Conservation (phyloP, 1,140 invertebrate species). For the Polyergus mexicanus region DNA sequence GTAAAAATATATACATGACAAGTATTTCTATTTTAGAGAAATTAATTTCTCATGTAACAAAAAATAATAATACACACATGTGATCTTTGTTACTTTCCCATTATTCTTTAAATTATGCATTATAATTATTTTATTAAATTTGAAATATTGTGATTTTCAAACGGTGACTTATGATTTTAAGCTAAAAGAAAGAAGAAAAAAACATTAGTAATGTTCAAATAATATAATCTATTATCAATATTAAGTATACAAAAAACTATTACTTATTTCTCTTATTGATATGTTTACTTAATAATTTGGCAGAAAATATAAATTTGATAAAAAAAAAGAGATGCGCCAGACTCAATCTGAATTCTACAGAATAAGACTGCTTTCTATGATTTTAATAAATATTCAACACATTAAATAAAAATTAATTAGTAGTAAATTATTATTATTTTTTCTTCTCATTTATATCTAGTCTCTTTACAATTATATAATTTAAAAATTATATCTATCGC, state of each 20-base stretch:
- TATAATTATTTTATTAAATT: not conserved
- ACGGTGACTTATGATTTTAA: not conserved
- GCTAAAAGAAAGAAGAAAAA: not conserved
- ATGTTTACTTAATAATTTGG: slow-evolving; percentile 24
- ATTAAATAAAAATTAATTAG: not conserved
- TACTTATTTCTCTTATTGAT: not conserved
- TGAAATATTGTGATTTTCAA: not conserved
- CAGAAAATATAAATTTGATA: slow-evolving; percentile 22
- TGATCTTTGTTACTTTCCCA: not conserved
- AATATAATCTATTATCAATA: not conserved
- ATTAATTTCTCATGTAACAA: not conserved
- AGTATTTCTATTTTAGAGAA: slow-evolving; percentile 49
- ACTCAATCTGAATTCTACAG: slow-evolving; percentile 29
- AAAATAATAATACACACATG: not conserved
- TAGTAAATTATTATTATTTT: not conserved
- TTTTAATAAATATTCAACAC: not conserved
- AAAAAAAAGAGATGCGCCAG: not conserved
- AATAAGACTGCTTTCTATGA: not conserved
- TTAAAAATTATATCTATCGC: not conserved
- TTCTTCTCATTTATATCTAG: not conserved
- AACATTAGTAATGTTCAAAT: not conserved
- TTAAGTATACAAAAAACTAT: slow-evolving; percentile 1
- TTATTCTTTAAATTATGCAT: not conserved
- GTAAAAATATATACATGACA: slow-evolving; percentile 6
- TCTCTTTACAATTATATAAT: not conserved